phyloP scores from a whole-genome alignment of 2,888 invertebrate species.

The Gnatocerus cornutus region DNA sequence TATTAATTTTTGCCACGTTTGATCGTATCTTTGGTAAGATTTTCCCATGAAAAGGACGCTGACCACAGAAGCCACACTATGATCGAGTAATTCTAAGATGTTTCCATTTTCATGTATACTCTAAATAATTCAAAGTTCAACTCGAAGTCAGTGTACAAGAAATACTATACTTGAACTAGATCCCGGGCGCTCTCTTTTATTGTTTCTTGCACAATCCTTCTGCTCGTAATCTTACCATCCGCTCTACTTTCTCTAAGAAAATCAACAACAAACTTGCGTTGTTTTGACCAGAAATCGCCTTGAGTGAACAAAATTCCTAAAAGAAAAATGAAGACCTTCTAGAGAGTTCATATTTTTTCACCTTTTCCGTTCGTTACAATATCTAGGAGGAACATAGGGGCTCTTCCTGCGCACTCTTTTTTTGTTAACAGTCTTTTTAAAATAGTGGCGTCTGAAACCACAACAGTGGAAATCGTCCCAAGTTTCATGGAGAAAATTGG shows the following conservation, averaged over 20 bases:
- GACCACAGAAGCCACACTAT: no score
- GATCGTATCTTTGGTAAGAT: neutral
- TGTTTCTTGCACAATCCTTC: neutral
- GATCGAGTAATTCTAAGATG: no score
- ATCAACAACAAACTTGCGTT: neutral
- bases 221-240: neutral
- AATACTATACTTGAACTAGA: neutral
- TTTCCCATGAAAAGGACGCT: no score
- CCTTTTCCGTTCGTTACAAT: neutral
- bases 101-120: no score
- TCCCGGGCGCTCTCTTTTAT: neutral
- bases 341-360: neutral
- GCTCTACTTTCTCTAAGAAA: neutral
- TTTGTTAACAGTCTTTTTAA: conserved; percentile 1
- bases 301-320: neutral
- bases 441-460: neutral
- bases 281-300: neutral
- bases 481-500: neutral
- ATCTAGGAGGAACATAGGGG: neutral
- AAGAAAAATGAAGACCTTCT: neutral
- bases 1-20: neutral
- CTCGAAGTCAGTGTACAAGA: no score
- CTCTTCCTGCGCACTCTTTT: neutral
- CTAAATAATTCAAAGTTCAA: no score
- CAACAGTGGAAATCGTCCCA: neutral